Evolutionary conservation across 2,888 invertebrate species (phyloP).

Genomic region (Cheilosia soror): DNA sequence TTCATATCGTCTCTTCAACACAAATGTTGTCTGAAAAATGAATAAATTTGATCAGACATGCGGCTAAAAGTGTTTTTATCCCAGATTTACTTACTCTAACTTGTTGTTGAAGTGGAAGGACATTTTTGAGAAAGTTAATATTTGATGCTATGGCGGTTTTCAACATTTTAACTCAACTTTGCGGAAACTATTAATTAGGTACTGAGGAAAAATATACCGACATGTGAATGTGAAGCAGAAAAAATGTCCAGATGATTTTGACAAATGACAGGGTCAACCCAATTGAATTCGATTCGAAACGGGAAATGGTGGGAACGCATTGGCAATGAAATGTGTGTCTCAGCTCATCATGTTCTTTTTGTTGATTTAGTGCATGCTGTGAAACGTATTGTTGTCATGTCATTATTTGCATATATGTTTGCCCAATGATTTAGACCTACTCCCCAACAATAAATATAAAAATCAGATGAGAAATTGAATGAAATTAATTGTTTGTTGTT

Average conservation of each 20-base stretch:
- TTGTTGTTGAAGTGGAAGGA: constrained; percentile 79
- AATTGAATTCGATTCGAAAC: constrained; percentile 16
- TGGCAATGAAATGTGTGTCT: background rate
- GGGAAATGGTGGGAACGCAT: constrained; percentile 37
- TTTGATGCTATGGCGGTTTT: constrained; percentile 78
- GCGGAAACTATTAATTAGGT: background rate
- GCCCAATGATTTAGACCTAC: no score
- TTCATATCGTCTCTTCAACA: constrained; percentile 88
- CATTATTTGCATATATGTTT: no score
- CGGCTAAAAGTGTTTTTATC: background rate
- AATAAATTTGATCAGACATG: background rate
- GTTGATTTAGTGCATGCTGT: background rate
- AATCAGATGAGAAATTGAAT: no score
- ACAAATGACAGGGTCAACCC: constrained; percentile 10
- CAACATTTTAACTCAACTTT: constrained; percentile 78
- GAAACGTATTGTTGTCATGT: background rate
- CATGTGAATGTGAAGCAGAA: constrained; percentile 48
- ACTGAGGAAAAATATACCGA: background rate
- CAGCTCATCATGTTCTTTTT: background rate
- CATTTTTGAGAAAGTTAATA: constrained; percentile 79
- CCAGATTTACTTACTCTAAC: constrained; percentile 78
- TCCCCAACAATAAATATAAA: no score
- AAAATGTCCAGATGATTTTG: constrained; percentile 61
- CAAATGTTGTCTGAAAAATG: constrained; percentile 88
- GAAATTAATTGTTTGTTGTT: no score